These are phyloP conservation scores for Pogonognathellus flavescens DNA, from an alignment of 1,140 invertebrate species.

Conservation along the genomic window DNA sequence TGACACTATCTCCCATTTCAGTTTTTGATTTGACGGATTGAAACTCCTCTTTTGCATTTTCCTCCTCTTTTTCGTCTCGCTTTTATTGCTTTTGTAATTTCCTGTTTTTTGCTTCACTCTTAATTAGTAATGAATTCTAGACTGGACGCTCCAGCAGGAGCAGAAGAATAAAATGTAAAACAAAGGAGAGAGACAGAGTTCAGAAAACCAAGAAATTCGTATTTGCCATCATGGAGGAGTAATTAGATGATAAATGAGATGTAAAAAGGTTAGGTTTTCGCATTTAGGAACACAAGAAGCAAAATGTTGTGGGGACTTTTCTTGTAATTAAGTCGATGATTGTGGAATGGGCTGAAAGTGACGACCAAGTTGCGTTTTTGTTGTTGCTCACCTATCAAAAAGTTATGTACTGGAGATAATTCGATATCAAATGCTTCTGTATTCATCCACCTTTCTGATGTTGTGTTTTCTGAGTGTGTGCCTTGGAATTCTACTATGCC, in stretches of 20 bases:
- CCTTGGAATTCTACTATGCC: no score
- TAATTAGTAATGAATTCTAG: not conserved
- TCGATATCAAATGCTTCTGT: not conserved
- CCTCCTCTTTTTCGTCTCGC: not conserved
- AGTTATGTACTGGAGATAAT: slow-evolving; percentile 36
- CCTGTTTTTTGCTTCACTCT: not conserved
- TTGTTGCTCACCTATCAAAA: slow-evolving; percentile 7
- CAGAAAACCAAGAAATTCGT: no score
- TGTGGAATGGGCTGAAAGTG: slow-evolving; percentile 23
- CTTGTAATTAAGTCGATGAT: slow-evolving; percentile 47
- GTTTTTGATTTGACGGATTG: slow-evolving; percentile 9
- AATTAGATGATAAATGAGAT: not conserved
- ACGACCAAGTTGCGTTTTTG: not conserved
- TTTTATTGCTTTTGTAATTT: not conserved
- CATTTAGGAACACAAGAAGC: not conserved
- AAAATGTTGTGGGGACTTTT: not conserved
- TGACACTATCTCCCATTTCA: slow-evolving; percentile 32
- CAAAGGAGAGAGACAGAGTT: not conserved
- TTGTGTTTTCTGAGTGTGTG: no score
- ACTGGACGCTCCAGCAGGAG: not conserved
- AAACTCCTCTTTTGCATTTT: slow-evolving; percentile 12
- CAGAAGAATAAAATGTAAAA: not conserved
- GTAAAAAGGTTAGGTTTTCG: not conserved
- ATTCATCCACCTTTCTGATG: no score
- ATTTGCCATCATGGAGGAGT: no score